A percentile compares a stretch with the other conserved stretches of the same genome.
phyloP scores from a whole-genome alignment of 2,888 invertebrate genomes.

The Platycnemis pennipes region DNA sequence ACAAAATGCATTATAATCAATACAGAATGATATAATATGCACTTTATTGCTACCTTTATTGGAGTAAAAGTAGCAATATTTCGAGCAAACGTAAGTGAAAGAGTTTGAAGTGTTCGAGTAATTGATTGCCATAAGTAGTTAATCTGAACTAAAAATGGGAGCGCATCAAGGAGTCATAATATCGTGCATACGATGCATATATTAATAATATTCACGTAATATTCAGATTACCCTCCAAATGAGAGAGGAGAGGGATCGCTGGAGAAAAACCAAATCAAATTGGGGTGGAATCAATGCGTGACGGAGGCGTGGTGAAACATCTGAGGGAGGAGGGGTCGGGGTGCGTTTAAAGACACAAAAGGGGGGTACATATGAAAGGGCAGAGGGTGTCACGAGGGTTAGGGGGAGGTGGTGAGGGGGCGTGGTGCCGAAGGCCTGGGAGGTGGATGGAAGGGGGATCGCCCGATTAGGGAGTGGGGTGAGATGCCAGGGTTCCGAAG shows the following conservation, averaged over 20 bases:
- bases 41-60: no score
- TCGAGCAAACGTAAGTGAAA: no score
- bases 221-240: not conserved
- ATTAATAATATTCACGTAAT: not conserved
- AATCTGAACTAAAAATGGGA: no score
- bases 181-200: not conserved
- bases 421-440: not conserved
- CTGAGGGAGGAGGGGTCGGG: not conserved
- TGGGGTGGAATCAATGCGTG: constrained; percentile 9
- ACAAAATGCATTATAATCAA: no score
- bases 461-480: not conserved
- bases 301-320: constrained; percentile 22
- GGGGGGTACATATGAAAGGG: not conserved
- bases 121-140: no score
- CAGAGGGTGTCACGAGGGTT: not conserved
- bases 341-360: constrained; percentile 13
- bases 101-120: no score
- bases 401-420: not conserved
- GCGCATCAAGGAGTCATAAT: not conserved
- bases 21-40: no score
- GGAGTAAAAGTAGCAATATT: no score
- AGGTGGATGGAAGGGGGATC: not conserved
- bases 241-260: not conserved
- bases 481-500: not conserved
- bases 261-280: not conserved